Evolutionary conservation across 2,113 vertebrate genomes (phyloP), one percentile per base, ranked within the genome.

Genomic region (Corythoichthys intestinalis): DNA sequence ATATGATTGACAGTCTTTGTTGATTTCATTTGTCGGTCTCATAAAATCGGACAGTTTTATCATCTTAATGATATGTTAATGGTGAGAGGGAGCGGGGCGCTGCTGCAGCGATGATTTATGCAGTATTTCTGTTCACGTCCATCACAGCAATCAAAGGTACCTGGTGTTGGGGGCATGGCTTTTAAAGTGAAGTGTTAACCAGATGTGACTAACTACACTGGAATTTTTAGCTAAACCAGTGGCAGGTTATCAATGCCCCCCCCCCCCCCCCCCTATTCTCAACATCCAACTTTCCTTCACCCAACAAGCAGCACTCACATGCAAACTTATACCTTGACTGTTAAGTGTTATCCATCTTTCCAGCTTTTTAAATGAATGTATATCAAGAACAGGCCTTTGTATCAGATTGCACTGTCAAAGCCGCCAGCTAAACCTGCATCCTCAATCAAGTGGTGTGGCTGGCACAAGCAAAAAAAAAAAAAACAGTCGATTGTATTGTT

Each of bases 61-160:
- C 66, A 71, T 75, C 65, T 67, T 87, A 82, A 86, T 79, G 81
- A 63, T 59, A 72, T 71, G 77, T 77, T 80, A 83, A 79, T 80
- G 81, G 79, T 65, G 49, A 65, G 46, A 65, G 64, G 59, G 66
- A 14, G 34, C 52, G 79, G 70, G 76, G 66, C 57, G 50, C 67
- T 82, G 72, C 73, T 79, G 84, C 72, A 77, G 71, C 58, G 65
- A 44, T 62, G 78, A 82, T 70, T 67, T 59, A 72, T 73, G 78
- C 81, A 79, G 73, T 61, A 46, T 69, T 71, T 80, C 76, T 59
- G 59, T 64, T 66, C 65, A 74, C 73, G 72, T 76, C 67, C 65
- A 65, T 66, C 83, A 74, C 69, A 69, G 73, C 67, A 77, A 73
- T 81, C 60, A 76, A 56, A 52, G 62, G 38, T 77, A 78, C 74